Evolutionary conservation across 2,113 vertebrate genomes (phyloP), one percentile per base, ranked within the genome.

Genomic region (Chlorodrepanis virens): DNA sequence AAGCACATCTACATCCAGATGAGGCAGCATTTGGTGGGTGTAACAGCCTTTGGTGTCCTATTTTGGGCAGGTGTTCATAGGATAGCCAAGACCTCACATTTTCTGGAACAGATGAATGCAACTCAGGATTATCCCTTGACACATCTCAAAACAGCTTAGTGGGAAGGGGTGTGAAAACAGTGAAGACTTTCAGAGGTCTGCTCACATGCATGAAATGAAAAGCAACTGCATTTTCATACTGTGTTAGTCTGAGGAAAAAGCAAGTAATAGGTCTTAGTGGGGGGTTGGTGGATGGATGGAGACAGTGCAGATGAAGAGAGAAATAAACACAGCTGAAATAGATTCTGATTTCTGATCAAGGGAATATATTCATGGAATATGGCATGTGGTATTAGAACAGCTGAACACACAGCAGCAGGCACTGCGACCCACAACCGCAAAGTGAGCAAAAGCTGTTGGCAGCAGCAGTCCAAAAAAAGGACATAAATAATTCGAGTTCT

Each of bases 351-450:
- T 90, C 74, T 86, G 74, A 91, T 80, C 75, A 90, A 92, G 82
- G 35, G 56, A 70, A 52, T 49, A 56, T 25, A 94, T 83, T 95
- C 79, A 83, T 63, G 71, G 82, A 77, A 74, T n/a, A 93, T 22
- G 44, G 74, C 72, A 67, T 19, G 56, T 2, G 4, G 27, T 83
- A 67, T 88, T 90, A 96, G 90, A 75, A 79, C 95, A 94, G 92
- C 94, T 97, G 94, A 94, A 56, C 95, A 93, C 79, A 94, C 93
- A 83, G 9, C 63, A 67, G 74, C 70, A 85, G 77, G 39, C 91
- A 91, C 50, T 5, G 54, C 0, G 18, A 90, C 59, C 67, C 85
- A 86, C 79, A 94, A 39, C 76, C 15, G 0, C 90, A 75, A 81
- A 90, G 71, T 14, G n/a, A 87, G 70, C 25, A 1, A 88, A 77